Conservation (phyloP, 2,888 invertebrate species). For the Rutpela maculata region DNA sequence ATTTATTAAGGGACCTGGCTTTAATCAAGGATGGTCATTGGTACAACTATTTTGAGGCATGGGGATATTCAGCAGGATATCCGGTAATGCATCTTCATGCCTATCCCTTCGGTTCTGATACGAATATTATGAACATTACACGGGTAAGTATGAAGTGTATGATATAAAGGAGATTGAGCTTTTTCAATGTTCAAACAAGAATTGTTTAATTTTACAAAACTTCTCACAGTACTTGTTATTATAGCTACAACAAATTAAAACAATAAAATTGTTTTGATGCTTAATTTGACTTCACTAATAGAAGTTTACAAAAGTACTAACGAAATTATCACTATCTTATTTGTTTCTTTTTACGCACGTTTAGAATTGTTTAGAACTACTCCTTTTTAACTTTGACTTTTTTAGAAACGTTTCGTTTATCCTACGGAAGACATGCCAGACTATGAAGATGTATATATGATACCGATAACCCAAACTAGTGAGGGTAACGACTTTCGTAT, state of each 20-base stretch:
- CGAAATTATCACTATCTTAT: too few species aligned
- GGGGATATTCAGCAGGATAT: conserved; percentile 12
- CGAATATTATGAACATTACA: background rate
- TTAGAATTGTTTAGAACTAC: too few species aligned
- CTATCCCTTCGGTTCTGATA: too few species aligned
- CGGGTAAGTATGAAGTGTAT: too few species aligned
- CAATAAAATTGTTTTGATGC: too few species aligned
- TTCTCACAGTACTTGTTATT: too few species aligned
- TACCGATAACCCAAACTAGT: background rate
- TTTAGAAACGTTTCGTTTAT: conserved; percentile 25
- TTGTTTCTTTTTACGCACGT: too few species aligned
- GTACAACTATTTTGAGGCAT: background rate
- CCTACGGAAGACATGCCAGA: conserved; percentile 1
- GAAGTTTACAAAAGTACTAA: too few species aligned
- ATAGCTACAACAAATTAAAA: too few species aligned
- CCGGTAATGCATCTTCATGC: background rate
- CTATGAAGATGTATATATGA: background rate
- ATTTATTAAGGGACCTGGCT: background rate
- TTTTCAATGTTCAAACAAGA: too few species aligned
- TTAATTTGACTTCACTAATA: too few species aligned
- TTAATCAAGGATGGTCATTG: background rate
- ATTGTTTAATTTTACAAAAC: too few species aligned
- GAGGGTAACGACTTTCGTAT: background rate
- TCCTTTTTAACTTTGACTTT: background rate
- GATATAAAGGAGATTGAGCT: background rate